Percentiles rank a stretch among this genome's conserved stretches.
Conservation (phyloP, 2,797 vertebrate species). For the Fringilla coelebs region DNA sequence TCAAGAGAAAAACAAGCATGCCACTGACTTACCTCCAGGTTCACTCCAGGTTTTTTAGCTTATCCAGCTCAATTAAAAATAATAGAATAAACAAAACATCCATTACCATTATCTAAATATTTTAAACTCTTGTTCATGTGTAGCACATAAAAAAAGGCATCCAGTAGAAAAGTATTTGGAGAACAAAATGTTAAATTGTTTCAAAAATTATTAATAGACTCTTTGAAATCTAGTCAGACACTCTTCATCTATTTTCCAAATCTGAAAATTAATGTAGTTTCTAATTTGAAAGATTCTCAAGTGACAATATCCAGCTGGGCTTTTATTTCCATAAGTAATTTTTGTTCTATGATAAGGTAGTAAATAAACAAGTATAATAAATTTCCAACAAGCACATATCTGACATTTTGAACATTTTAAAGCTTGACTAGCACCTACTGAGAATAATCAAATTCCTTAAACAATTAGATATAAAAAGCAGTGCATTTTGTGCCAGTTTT, state of each 20-base stretch:
- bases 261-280: constrained; percentile 8
- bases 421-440: not conserved
- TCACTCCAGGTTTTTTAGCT: not conserved
- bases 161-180: not conserved
- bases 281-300: not conserved
- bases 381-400: not conserved
- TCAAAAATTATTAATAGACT: not conserved
- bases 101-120: not conserved
- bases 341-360: not conserved
- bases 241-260: not conserved
- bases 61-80: not conserved
- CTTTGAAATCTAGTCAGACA: not conserved
- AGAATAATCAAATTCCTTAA: constrained; percentile 20
- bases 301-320: not conserved
- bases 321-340: not conserved
- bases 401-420: not conserved
- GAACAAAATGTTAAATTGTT: not conserved
- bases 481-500: not conserved
- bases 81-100: not conserved
- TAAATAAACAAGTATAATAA: constrained; percentile 4
- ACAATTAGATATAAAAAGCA: not conserved
- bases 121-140: not conserved
- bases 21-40: not conserved
- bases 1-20: not conserved
- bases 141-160: not conserved